Evolutionary conservation across 1,140 invertebrate genomes (phyloP).

Genomic region (Pseudachorutes palmiensis): DNA sequence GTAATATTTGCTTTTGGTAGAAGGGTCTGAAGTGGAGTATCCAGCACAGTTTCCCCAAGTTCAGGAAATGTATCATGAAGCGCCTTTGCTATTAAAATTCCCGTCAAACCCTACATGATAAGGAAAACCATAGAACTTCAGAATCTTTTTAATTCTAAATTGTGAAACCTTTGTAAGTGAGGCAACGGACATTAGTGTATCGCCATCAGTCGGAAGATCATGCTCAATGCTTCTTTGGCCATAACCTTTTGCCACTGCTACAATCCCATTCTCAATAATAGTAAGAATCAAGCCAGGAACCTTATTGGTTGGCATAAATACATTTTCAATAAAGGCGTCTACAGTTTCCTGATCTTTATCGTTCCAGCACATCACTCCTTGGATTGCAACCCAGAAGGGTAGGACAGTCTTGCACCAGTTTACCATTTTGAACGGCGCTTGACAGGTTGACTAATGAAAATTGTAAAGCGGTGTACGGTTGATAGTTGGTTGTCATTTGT

Average conservation of each 20-base stretch:
- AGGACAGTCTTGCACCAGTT: too few species aligned
- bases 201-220: neutral
- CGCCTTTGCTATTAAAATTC: conserved; percentile 5
- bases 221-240: neutral
- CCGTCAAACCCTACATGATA: conserved; percentile 3
- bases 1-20: neutral
- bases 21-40: conserved; percentile 8
- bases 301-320: neutral
- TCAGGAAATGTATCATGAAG: conserved; percentile 17
- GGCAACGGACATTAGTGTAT: conserved; percentile 3
- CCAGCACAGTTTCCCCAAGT: conserved; percentile 6
- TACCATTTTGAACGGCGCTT: too few species aligned
- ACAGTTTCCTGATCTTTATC: neutral
- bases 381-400: too few species aligned
- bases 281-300: neutral
- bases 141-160: neutral
- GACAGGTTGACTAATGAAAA: too few species aligned
- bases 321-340: neutral
- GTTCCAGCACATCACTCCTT: too few species aligned
- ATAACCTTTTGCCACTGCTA: neutral
- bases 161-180: conserved; percentile 14
- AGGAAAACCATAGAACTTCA: neutral
- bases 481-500: too few species aligned
- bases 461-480: too few species aligned
- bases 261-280: neutral